Evolutionary conservation across 2,113 vertebrate genomes (phyloP).

Genomic region (Oxygymnocypris stewartii): DNA sequence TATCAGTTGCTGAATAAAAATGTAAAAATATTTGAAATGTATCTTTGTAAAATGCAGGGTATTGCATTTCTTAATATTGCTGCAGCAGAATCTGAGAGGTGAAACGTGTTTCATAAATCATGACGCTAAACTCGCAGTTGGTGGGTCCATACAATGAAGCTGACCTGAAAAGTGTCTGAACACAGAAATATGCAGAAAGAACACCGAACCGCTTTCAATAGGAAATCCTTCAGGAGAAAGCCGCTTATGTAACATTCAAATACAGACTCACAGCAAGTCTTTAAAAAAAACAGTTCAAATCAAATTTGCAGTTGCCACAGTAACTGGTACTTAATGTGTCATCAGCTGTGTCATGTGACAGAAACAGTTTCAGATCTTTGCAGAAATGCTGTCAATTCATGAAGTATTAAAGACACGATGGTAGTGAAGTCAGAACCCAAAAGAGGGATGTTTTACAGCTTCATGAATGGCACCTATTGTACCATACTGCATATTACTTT

Average conservation of each 20-base stretch:
- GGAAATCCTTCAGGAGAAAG: constrained; percentile 52
- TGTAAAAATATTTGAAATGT: neutral
- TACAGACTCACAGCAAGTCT: constrained; percentile 24
- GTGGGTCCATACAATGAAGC: neutral
- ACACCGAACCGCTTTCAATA: constrained; percentile 8
- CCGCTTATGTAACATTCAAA: constrained; percentile 38
- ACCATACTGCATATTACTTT: neutral
- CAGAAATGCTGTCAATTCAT: constrained; percentile 16
- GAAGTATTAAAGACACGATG: neutral
- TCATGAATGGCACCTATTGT: neutral
- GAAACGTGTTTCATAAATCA: constrained; percentile 15
- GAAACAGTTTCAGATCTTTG: constrained; percentile 32
- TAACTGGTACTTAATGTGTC: constrained; percentile 40
- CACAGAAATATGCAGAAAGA: neutral
- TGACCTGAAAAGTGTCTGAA: constrained; percentile 2
- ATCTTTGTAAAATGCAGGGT: constrained; percentile 7
- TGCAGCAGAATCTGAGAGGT: constrained; percentile 2
- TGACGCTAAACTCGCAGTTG: neutral
- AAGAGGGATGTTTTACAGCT: neutral
- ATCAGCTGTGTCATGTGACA: constrained; percentile 26
- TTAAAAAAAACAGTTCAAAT: constrained; percentile 21
- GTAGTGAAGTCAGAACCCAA: neutral
- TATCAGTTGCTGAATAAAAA: neutral
- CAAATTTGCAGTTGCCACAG: constrained; percentile 44
- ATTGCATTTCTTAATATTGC: neutral